These are phyloP conservation scores for Drosophila paulistorum DNA, from an alignment of 1,140 invertebrate species.

Conservation along the genomic window DNA sequence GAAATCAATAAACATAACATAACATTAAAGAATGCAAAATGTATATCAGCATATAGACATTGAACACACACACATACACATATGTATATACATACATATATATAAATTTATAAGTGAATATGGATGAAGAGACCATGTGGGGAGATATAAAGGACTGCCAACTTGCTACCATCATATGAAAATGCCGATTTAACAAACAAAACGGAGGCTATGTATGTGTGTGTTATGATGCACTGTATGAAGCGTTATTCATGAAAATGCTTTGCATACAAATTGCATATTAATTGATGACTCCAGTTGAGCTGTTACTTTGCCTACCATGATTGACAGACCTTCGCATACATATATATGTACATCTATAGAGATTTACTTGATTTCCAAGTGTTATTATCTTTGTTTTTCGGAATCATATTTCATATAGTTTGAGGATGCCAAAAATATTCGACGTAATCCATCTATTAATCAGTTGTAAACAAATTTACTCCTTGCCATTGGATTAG, in stretches of 20 bases:
- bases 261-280: slow-evolving; percentile 22
- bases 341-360: background rate
- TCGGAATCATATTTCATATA: no score
- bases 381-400: background rate
- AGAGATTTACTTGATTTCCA: background rate
- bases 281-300: slow-evolving; percentile 28
- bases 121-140: background rate
- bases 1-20: slow-evolving; percentile 68
- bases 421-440: no score
- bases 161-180: background rate
- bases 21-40: slow-evolving; percentile 48
- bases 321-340: no score
- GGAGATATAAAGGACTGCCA: background rate
- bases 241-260: slow-evolving; percentile 1
- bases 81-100: no score
- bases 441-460: no score
- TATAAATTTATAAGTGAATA: background rate
- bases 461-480: no score
- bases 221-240: background rate
- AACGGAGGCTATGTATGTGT: background rate
- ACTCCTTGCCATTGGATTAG: no score
- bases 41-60: slow-evolving; percentile 12
- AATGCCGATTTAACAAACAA: slow-evolving; percentile 12
- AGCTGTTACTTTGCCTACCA: background rate
- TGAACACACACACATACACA: background rate